Evolutionary conservation across 2,888 invertebrate genomes (phyloP).

Genomic region (Nephrotoma appendiculata): DNA sequence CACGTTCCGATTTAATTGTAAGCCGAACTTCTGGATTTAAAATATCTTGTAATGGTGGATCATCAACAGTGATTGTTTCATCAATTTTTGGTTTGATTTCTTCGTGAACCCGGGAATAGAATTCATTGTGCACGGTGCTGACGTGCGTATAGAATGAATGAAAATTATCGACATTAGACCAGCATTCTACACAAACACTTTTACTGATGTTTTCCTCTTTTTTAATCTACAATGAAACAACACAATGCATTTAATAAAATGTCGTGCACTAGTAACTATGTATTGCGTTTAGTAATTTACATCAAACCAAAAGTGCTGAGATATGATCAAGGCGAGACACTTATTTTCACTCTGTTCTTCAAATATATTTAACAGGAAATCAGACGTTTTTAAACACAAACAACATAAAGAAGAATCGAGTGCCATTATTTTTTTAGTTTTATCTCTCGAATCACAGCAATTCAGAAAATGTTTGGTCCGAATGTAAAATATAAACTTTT

Average conservation of each 20-base stretch:
- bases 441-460: no score
- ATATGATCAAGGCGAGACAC: constrained; percentile 7
- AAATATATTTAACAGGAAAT: neutral
- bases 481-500: neutral
- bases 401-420: neutral
- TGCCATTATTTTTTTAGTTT: neutral
- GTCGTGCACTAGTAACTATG: neutral
- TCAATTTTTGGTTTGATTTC: neutral
- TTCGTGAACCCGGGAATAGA: neutral
- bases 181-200: neutral
- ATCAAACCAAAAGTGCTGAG: constrained; percentile 11
- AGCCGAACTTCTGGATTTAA: neutral
- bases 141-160: neutral
- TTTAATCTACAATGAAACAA: neutral
- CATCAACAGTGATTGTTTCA: neutral
- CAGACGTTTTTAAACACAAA: neutral
- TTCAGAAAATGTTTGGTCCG: neutral
- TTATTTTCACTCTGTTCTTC: neutral
- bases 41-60: neutral
- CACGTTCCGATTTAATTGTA: neutral
- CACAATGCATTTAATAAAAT: neutral
- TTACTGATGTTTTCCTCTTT: neutral
- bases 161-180: neutral
- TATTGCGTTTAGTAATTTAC: constrained; percentile 1
- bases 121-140: neutral